These are phyloP conservation scores for Petrocephalus zakoni DNA, from an alignment of 2,113 vertebrate genomes.

Conservation along the genomic window DNA sequence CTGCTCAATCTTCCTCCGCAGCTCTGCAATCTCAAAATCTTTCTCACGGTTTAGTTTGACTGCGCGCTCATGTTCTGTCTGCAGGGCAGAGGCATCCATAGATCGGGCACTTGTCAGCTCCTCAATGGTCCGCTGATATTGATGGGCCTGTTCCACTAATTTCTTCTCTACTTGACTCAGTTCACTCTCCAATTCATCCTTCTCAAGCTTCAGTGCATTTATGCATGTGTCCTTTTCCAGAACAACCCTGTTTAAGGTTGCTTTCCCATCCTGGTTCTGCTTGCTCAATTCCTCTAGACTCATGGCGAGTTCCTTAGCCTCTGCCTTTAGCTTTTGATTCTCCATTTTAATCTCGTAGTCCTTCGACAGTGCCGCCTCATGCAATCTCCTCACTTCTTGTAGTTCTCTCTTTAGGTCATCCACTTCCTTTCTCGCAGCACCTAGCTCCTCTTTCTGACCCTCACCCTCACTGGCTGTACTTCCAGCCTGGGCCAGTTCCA, in stretches of 20 bases:
- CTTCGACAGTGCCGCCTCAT: slow-evolving; percentile 63
- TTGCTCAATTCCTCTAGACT: slow-evolving; percentile 58
- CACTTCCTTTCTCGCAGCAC: slow-evolving; percentile 63
- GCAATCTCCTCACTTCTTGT: slow-evolving; percentile 59
- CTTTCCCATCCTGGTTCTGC: slow-evolving; percentile 64
- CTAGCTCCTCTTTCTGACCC: slow-evolving; percentile 46
- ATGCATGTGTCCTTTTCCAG: slow-evolving; percentile 72
- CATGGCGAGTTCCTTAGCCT: slow-evolving; percentile 30
- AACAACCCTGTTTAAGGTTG: slow-evolving; percentile 53
- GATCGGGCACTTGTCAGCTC: slow-evolving; percentile 64
- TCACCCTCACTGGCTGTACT: slow-evolving; percentile 31
- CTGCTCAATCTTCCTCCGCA: slow-evolving; percentile 70
- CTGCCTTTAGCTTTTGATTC: slow-evolving; percentile 64
- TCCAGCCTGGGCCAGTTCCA: slow-evolving; percentile 46
- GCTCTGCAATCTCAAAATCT: slow-evolving; percentile 70
- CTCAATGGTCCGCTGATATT: slow-evolving; percentile 72
- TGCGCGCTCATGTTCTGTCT: slow-evolving; percentile 70
- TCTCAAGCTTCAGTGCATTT: slow-evolving; percentile 77
- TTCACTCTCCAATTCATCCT: slow-evolving; percentile 70
- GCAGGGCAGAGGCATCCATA: slow-evolving; percentile 66
- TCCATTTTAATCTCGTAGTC: slow-evolving; percentile 72
- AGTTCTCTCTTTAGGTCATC: slow-evolving; percentile 62
- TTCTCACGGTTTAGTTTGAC: slow-evolving; percentile 77
- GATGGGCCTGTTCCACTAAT: slow-evolving; percentile 64
- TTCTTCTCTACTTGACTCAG: slow-evolving; percentile 62